Evolutionary conservation across 2,888 invertebrate species (phyloP).

Genomic region (Halocaridina rubra): DNA sequence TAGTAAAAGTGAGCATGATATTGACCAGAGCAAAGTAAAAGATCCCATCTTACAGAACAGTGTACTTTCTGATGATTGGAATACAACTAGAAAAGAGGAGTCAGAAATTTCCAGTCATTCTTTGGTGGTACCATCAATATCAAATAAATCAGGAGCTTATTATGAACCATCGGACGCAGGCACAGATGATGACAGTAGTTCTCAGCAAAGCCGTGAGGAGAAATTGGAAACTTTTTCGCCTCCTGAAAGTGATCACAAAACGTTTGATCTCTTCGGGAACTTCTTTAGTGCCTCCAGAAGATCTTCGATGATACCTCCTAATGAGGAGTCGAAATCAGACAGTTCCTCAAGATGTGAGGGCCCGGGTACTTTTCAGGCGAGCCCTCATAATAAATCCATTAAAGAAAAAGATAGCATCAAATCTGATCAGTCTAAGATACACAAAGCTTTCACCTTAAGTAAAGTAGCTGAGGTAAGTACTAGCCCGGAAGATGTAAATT

Average conservation of each 20-base stretch:
- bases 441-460: conserved; percentile 41
- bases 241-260: conserved; percentile 18
- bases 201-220: conserved; percentile 45
- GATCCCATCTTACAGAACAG: conserved; percentile 14
- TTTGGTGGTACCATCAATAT: conserved; percentile 14
- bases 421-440: conserved; percentile 23
- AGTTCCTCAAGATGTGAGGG: background rate
- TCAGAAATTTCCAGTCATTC: conserved; percentile 3
- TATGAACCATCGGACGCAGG: conserved; percentile 26
- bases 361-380: background rate
- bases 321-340: conserved; percentile 14
- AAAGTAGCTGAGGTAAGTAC: conserved; percentile 48
- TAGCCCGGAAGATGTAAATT: no score
- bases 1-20: conserved; percentile 37
- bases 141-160: background rate
- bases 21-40: background rate
- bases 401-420: background rate
- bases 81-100: conserved; percentile 19
- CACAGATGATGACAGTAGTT: conserved; percentile 49
- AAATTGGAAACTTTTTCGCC: conserved; percentile 12
- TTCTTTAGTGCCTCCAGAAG: conserved; percentile 29
- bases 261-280: conserved; percentile 21
- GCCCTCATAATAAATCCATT: conserved; percentile 2
- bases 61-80: conserved; percentile 19
- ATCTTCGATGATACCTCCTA: conserved; percentile 27